phyloP scores from a whole-genome alignment of 2,888 invertebrate species.

The Ectemnius lituratus region DNA sequence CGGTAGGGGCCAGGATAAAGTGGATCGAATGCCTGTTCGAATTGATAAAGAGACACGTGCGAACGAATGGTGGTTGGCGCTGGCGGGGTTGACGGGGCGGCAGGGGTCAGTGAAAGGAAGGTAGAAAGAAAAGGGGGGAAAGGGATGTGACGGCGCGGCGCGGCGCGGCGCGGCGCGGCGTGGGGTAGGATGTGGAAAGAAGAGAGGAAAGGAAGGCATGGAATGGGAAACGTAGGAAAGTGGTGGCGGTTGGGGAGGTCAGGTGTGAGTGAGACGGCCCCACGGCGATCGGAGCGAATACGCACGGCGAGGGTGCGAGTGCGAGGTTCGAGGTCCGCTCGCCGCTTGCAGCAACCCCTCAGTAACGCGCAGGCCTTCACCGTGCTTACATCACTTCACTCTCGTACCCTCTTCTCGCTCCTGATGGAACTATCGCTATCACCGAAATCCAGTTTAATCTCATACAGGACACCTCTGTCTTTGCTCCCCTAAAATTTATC shows the following conservation, averaged over 20 bases:
- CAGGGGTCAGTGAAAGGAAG: background rate
- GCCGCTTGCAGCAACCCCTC: constrained; percentile 47
- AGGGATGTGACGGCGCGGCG: constrained; percentile 15
- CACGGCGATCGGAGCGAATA: constrained; percentile 1
- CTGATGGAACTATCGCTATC: constrained; percentile 18
- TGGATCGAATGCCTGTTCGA: constrained; percentile 42
- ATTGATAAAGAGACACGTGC: constrained; percentile 53
- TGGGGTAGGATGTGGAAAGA: background rate
- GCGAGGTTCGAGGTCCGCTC: constrained; percentile 34
- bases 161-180: constrained; percentile 10
- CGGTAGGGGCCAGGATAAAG: constrained; percentile 8
- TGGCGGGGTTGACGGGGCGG: constrained; percentile 14
- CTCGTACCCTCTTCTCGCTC: background rate
- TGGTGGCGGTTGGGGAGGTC: background rate
- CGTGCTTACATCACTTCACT: constrained; percentile 25
- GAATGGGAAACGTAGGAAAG: background rate
- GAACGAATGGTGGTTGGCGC: constrained; percentile 34
- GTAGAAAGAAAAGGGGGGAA: constrained; percentile 5
- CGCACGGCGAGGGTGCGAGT: constrained; percentile 6
- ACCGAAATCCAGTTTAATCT: background rate
- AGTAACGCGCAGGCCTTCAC: constrained; percentile 55
- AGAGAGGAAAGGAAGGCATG: constrained; percentile 24
- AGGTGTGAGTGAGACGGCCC: background rate
- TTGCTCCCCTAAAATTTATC: background rate
- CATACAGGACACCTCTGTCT: background rate